phyloP scores from a whole-genome alignment of 2,113 vertebrate species.

The Abramis brama region DNA sequence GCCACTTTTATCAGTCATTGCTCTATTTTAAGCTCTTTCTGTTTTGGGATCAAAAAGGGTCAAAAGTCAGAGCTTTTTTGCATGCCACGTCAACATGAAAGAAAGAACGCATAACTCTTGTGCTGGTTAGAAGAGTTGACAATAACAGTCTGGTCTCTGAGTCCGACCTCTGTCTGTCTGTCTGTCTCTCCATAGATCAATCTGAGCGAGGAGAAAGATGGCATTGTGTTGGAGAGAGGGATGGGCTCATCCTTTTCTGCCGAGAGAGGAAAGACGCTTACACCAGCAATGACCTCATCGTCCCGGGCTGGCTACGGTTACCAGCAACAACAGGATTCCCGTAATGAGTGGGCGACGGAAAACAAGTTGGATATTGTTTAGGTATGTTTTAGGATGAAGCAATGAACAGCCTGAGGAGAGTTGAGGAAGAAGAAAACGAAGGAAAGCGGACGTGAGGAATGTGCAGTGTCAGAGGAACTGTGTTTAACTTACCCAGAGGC shows the following conservation, averaged over 20 bases:
- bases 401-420: slow-evolving; percentile 58
- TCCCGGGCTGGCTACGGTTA: slow-evolving; percentile 70
- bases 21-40: slow-evolving; percentile 25
- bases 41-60: not conserved
- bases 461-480: slow-evolving; percentile 28
- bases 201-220: slow-evolving; percentile 64
- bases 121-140: slow-evolving; percentile 2
- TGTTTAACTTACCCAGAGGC: not conserved
- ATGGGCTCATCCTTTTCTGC: slow-evolving; percentile 38
- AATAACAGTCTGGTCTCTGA: slow-evolving; percentile 15
- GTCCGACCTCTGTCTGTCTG: slow-evolving; percentile 46
- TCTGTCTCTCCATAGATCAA: slow-evolving; percentile 48
- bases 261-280: slow-evolving; percentile 59
- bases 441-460: slow-evolving; percentile 33
- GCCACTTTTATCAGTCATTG: slow-evolving; percentile 19
- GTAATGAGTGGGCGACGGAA: slow-evolving; percentile 67
- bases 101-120: not conserved
- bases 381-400: slow-evolving; percentile 58
- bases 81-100: not conserved
- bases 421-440: slow-evolving; percentile 54
- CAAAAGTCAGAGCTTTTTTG: slow-evolving; percentile 45
- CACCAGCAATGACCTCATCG: slow-evolving; percentile 75
- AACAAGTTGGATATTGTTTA: slow-evolving; percentile 79
- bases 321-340: slow-evolving; percentile 76
- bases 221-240: slow-evolving; percentile 65